Evolutionary conservation across 2,113 vertebrate genomes (phyloP), one percentile per base, ranked within the genome.

Genomic region (Mus pahari): DNA sequence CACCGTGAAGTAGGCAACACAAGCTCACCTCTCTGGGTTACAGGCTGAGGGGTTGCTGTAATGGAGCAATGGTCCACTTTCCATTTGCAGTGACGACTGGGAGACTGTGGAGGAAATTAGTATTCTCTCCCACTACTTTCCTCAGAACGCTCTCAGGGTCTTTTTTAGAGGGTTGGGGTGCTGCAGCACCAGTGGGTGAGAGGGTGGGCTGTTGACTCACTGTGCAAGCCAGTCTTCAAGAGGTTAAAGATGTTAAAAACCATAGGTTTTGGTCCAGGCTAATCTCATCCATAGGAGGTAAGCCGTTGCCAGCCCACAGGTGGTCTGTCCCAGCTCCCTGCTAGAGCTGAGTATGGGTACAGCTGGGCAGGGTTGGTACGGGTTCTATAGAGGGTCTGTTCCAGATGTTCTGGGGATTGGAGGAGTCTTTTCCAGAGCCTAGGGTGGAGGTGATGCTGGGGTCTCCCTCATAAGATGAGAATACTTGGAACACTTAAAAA

Each of bases 211-310:
- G 74, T 24, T 60, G 78, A 19, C 3, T 20, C 31, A 10, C 7
- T 28, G 3, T 17, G 20, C 17, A 3, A 19, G 45, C 26, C 64
- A 89, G 42, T 55, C 64, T 60, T 79, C 58, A 12, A 74, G 53
- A 45, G 17, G 24, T 58, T 89, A 91, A 70, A 33, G 64, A 74
- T 66, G 89, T 78, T 89, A 94, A 90, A n/a, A 86, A 39, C 36
- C 66, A 24, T 70, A 36, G 20, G 87, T 93, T 89, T 42, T 86
- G 93, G 64, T 31, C 39, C 26, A 87, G 92, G 77, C 9, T n/a
- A 60, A 84, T 58, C n/a, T 92, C 60, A 36, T 62, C 60, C 48
- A 79, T 48, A 31, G n/a, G 64, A 84, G 78, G 39, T 58, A 70
- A 75, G 28, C 4, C 77, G 50, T 39, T 77, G n/a, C 22, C 1